Percentiles rank a stretch among this genome's conserved stretches.
phyloP scores from a whole-genome alignment of 1,140 invertebrate genomes.

The Leucophenga varia region DNA sequence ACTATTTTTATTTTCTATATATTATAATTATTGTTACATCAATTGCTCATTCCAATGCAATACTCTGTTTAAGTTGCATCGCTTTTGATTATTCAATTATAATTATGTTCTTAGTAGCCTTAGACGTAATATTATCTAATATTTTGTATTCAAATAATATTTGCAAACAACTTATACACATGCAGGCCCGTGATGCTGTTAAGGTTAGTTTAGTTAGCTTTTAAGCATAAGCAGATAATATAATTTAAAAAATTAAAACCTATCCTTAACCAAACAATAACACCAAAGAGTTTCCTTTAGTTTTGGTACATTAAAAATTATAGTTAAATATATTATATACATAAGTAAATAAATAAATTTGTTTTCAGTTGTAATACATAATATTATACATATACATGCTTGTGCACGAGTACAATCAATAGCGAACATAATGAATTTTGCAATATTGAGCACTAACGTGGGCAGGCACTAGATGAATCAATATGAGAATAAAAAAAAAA shows the following conservation, averaged over 20 bases:
- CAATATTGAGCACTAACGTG: no score
- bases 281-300: slow-evolving; percentile 17
- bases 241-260: not conserved
- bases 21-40: slow-evolving; percentile 12
- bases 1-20: slow-evolving; percentile 21
- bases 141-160: slow-evolving; percentile 14
- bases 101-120: slow-evolving; percentile 4
- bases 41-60: slow-evolving; percentile 43
- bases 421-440: no score
- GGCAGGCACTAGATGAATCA: no score
- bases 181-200: slow-evolving; percentile 31
- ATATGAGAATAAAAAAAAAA: no score
- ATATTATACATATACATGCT: no score
- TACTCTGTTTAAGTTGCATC: slow-evolving; percentile 30
- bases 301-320: slow-evolving; percentile 13
- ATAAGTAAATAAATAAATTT: slow-evolving; percentile 10
- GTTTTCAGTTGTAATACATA: no score
- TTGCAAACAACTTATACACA: slow-evolving; percentile 48
- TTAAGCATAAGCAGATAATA: slow-evolving; percentile 14
- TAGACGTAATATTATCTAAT: slow-evolving; percentile 18
- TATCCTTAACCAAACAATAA: no score
- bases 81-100: slow-evolving; percentile 4
- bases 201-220: slow-evolving; percentile 13
- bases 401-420: no score
- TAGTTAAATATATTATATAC: no score